Base-by-base conservation (phyloP, 1,140 invertebrate species). In the Drosophila pachea region DNA sequence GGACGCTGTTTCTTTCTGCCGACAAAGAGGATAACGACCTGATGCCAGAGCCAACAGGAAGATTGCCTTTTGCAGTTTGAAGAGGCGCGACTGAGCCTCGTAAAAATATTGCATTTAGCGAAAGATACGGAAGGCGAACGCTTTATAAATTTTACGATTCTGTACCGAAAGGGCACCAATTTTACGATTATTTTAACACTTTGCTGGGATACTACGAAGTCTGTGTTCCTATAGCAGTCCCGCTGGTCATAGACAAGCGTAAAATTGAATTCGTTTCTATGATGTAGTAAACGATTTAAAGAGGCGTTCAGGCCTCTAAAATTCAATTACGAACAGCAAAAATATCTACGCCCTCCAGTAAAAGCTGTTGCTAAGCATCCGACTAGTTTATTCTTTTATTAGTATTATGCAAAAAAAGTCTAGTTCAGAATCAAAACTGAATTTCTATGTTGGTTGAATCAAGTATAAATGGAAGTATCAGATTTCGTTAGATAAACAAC, bases 181-280 rank as follows among this genome's bases (percentile, higher is more conserved):
- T 86, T 86, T 77, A 81, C 61, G 74, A 82, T 76, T 74, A 74
- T 70, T 67, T 81, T 86, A 86, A 86, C 81, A 84, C 81, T 72
- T 75, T 86, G 68, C 54, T 56, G 67, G 38, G 22, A 22, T 16
- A 22, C 22, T 22, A 38, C 8, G 40, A 8, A 55, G 14, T 4
- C 7, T 33, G 32, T 61, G 32, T 4, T 29, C 43, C 54, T 48
- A 33, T 52, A 42, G 29, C 40, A 47, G 50, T n/a, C 16, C 62
- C 11, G 7, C 31, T 16, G 61, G 53, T 55, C 73, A 73, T 76
- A 76, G 81, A 83, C 73, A 87, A 78, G 78, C 83, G 78, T 87
- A 70, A 76, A 87, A 87, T 87, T 78, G 56, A 78, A 72, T 83
- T 70, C 42, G 68, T 74, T 78, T 83, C 79, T 84, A 73, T 83